Base-by-base conservation (phyloP, 2,888 invertebrate species). In the Rhingia rostrata region DNA sequence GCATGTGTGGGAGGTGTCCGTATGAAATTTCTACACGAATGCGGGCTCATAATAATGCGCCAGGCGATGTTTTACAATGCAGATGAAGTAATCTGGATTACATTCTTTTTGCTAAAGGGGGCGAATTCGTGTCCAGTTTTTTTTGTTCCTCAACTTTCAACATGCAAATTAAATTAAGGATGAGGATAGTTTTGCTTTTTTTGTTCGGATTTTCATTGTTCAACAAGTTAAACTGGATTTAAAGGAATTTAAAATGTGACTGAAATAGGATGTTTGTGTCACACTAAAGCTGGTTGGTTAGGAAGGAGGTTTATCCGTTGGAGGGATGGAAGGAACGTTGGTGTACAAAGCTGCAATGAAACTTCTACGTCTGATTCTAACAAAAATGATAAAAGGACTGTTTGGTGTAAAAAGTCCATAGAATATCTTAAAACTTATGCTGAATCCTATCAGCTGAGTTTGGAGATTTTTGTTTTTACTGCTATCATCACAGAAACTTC, bases 81-180 rank as follows among this genome's bases (percentile, higher is more conserved):
- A 83, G 83, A 83, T 83, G 83, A 83, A 63, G 63, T 78, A 78
- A 78, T 73, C 78, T 74, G 83, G 73, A 82, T 82, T 64, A 70
- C 14, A 60, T 72, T 77, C 30, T 35, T 32, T 54, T 54, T 37
- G 39, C 14, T 53, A 37, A 41, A 58, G 14, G 47, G 14, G 47
- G 33, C 49, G 32, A 30, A 53, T 81, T 66, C 58, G 45, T 82
- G 60, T 35, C 22, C 39, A 37, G 41, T 2, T 33, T 9, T 63
- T 53, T 51, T 35, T 74, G 43, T 67, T 12, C n/a, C 49, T 9
- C 30, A 51, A 33, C 67, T 47, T 49, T 12, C 10, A 51, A 66
- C 58, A 81, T 81, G 80, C 80, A 74, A 81, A 70, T 74, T 63
- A 30, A 54, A 22, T 51, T 64, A 43, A 22, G 63, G 32, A 22